Evolutionary conservation across 2,113 vertebrate species (phyloP).

Genomic region (Dicaeum eximium): DNA sequence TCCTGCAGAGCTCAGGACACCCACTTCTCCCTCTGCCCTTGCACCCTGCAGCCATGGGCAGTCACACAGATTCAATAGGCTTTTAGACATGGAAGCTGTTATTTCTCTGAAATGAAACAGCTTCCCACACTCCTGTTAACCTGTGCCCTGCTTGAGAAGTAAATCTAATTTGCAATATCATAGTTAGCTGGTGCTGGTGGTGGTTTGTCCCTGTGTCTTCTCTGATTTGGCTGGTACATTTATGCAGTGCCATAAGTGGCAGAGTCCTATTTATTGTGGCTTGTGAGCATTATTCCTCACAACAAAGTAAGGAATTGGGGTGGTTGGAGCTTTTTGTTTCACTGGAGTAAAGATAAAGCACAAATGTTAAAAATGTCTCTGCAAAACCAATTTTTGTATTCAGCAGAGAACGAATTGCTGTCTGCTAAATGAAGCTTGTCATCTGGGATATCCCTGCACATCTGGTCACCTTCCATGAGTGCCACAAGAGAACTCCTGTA

Average conservation of each 20-base stretch:
- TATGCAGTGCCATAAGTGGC: fast-evolving
- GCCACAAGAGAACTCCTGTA: background rate
- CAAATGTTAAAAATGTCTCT: background rate
- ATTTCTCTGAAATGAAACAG: background rate
- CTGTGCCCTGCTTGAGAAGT: background rate
- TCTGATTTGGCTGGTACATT: background rate
- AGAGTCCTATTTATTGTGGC: background rate
- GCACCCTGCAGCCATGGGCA: background rate
- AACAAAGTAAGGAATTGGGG: background rate
- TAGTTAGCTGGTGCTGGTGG: background rate
- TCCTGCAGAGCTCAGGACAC: background rate
- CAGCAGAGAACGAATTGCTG: background rate
- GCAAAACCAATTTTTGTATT: background rate
- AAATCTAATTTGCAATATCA: background rate
- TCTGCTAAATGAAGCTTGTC: background rate
- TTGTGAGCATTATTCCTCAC: background rate
- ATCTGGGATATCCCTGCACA: background rate
- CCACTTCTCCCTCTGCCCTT: background rate
- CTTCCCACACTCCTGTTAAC: background rate
- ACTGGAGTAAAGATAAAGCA: background rate
- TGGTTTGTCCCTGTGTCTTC: background rate
- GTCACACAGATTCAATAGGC: background rate
- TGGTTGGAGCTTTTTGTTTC: background rate
- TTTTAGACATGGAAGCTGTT: background rate
- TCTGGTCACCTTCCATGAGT: background rate